A percentile compares a stretch with the other conserved stretches of the same genome.
Conservation (phyloP, 1,140 invertebrate genomes). For the Bombyx mori region ASM3026992v2 NC_085119.1:13461501-13462000, state of each 20-base stretch:
- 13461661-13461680: too few species aligned
- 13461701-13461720: constrained; percentile 2
- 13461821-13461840: constrained; percentile 21
- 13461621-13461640: constrained; percentile 8
- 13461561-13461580: too few species aligned
- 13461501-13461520: too few species aligned
- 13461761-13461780: constrained; percentile 2
- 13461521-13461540: too few species aligned
- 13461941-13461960: too few species aligned
- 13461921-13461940: too few species aligned
- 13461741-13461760: constrained; percentile 6
- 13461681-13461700: neutral
- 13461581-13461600: too few species aligned
- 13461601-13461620: too few species aligned
- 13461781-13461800: constrained; percentile 14
- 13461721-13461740: neutral
- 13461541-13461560: too few species aligned
- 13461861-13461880: neutral
- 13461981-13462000: too few species aligned
- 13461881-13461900: neutral
- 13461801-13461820: constrained; percentile 21
- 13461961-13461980: too few species aligned
- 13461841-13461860: constrained; percentile 8
- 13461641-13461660: constrained; percentile 4
- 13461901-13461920: neutral